Evolutionary conservation across 2,113 vertebrate genomes (phyloP), one percentile per base, ranked within the genome.

Genomic region (Charadrius vociferus): DNA sequence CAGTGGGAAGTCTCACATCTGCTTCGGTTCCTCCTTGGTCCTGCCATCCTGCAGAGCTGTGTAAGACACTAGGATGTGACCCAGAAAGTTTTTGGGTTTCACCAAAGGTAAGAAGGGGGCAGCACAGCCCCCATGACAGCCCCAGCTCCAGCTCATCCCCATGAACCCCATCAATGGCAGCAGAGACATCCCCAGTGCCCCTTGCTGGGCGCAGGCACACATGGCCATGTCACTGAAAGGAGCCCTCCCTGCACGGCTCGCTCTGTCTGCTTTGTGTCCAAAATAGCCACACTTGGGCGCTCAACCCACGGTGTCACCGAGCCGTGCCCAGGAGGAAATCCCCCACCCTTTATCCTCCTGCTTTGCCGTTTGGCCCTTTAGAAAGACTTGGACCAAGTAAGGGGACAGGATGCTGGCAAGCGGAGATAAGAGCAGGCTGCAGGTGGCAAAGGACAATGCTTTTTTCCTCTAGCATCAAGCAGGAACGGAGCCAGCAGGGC

Each of bases 281-380:
- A 66, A 91, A 80, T 3, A 88, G 41, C 37, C 43, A 23, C 56
- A 53, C 5, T 84, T 5, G 0, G 29, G 41, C 1, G 0, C 53
- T 70, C 85, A 68, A 39, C 12, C 14, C 61, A 14, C 0, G 0
- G 47, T 3, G 14, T 70, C 77, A 67, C 81, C 0, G 0, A 81
- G 53, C 41, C 55, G 12, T 21, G 75, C 34, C 45, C 56, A 9
- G 66, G 41, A 91, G 67, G 75, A 94, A 94, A 75, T 41, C 32
- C 32, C 24, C n/a, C 21, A 34, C 37, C n/a, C 47, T 86, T 88
- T 23, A 43, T 18, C 68, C 55, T 56, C 26, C n/a, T 88, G 62
- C 23, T 92, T 58, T 83, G 52, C 21, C 52, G 82, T 88, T 41
- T 79, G 78, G 49, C 36, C 59, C 85, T 73, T 74, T 43, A 43